Evolutionary conservation across 2,113 vertebrate species (phyloP).

Genomic region (Mohoua ochrocephala): DNA sequence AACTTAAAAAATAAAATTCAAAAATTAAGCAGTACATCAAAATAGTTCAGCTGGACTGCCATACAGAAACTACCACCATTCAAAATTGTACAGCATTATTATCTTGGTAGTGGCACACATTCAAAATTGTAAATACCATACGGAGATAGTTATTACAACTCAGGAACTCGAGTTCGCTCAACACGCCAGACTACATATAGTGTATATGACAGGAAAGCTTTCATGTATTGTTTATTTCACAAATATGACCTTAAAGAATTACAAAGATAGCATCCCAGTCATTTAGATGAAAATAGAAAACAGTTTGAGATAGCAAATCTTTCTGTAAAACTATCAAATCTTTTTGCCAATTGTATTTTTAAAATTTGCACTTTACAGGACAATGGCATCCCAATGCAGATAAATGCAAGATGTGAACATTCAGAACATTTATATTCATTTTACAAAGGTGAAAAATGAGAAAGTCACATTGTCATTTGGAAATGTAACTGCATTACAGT

Average conservation of each 20-base stretch:
- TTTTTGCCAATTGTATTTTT: slow-evolving; percentile 64
- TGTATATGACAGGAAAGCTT: slow-evolving; percentile 74
- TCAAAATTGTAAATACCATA: slow-evolving; percentile 76
- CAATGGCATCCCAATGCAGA: slow-evolving; percentile 64
- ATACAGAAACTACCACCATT: slow-evolving; percentile 81
- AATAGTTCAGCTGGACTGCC: slow-evolving; percentile 79
- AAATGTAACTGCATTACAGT: slow-evolving; percentile 59
- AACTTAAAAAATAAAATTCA: slow-evolving; percentile 86
- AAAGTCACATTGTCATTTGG: slow-evolving; percentile 44
- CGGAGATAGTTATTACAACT: slow-evolving; percentile 72
- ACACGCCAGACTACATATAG: slow-evolving; percentile 75
- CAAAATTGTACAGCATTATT: slow-evolving; percentile 74
- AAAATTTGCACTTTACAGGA: slow-evolving; percentile 67
- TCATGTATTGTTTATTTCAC: slow-evolving; percentile 68
- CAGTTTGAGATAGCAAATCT: slow-evolving; percentile 72
- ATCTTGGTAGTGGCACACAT: slow-evolving; percentile 79
- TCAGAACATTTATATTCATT: slow-evolving; percentile 15
- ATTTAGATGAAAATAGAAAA: slow-evolving; percentile 73
- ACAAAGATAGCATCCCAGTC: slow-evolving; percentile 72
- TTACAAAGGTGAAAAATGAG: slow-evolving; percentile 50
- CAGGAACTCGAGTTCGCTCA: slow-evolving; percentile 74
- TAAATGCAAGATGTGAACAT: slow-evolving; percentile 54
- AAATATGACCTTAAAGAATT: slow-evolving; percentile 69
- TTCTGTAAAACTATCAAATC: slow-evolving; percentile 75
- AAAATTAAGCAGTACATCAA: slow-evolving; percentile 85